phyloP scores from a whole-genome alignment of 2,113 vertebrate genomes.

The Oreotrochilus melanogaster region DNA sequence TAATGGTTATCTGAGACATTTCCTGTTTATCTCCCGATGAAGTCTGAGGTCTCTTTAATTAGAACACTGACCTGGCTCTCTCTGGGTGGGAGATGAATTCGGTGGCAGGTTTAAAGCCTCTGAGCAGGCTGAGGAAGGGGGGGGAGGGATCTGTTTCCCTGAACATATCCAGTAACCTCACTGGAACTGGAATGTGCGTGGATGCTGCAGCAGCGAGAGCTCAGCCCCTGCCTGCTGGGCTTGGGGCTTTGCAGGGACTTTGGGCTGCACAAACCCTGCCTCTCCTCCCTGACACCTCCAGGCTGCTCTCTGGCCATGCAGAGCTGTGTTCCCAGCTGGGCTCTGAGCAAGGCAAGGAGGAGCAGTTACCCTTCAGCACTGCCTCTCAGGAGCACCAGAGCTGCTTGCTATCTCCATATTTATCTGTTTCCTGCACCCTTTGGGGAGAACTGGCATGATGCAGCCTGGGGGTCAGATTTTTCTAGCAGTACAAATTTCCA shows the following conservation, averaged over 20 bases:
- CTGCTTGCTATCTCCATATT: neutral
- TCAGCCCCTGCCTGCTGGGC: too few relatives aligned
- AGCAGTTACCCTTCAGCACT: accelerated
- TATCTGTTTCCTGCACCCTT: slow-evolving; percentile 27
- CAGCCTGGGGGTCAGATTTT: neutral
- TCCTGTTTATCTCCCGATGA: slow-evolving; percentile 54
- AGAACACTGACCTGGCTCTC: neutral
- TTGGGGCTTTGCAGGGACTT: too few relatives aligned
- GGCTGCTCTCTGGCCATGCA: neutral
- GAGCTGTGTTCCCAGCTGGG: accelerated
- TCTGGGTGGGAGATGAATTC: neutral
- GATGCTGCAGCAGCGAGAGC: too few relatives aligned
- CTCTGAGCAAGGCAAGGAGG: neutral
- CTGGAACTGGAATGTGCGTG: too few relatives aligned
- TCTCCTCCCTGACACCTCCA: too few relatives aligned
- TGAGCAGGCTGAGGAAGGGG: neutral
- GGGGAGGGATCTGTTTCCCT: neutral
- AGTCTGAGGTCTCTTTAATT: slow-evolving; percentile 7
- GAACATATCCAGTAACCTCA: neutral
- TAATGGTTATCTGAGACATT: neutral
- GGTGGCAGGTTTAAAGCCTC: neutral
- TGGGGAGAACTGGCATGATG: neutral
- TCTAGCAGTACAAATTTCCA: neutral
- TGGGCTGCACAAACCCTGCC: too few relatives aligned
- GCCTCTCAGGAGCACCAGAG: neutral